Evolutionary conservation across 2,113 vertebrate genomes (phyloP).

Genomic region (Triplophysa rosa): DNA sequence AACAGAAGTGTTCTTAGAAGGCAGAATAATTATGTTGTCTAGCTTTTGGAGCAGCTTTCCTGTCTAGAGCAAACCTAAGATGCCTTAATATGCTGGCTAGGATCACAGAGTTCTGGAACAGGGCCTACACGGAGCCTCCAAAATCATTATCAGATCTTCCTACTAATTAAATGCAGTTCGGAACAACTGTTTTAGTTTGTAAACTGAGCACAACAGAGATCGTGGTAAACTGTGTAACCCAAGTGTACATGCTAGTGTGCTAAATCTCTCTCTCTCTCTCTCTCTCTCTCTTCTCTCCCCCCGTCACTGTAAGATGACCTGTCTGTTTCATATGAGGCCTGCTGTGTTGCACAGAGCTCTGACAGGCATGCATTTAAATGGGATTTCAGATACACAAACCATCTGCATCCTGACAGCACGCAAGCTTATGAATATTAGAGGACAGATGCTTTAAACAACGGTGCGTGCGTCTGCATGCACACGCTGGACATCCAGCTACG

Average conservation of each 20-base stretch:
- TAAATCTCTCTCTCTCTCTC: slow-evolving; percentile 5
- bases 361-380: slow-evolving; percentile 57
- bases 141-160: slow-evolving; percentile 9
- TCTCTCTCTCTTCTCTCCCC: not conserved
- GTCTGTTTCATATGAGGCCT: slow-evolving; percentile 35
- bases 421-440: slow-evolving; percentile 56
- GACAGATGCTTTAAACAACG: slow-evolving; percentile 47
- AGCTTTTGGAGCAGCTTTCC: not conserved
- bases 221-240: not conserved
- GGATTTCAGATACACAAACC: slow-evolving; percentile 51
- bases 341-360: slow-evolving; percentile 31
- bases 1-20: too few relatives aligned
- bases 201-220: not conserved
- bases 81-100: not conserved
- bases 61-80: not conserved
- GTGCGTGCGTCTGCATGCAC: slow-evolving; percentile 23
- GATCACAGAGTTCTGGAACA: not conserved
- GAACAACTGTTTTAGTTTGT: not conserved
- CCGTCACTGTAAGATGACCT: slow-evolving; percentile 29
- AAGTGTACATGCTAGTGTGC: slow-evolving; percentile 6
- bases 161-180: slow-evolving; percentile 5
- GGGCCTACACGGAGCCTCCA: too few relatives aligned
- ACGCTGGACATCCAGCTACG: slow-evolving; percentile 8
- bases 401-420: slow-evolving; percentile 51
- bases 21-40: not conserved